These are phyloP conservation scores for Liopterus haemorrhoidalis DNA, from an alignment of 2,888 invertebrate genomes.

Conservation along the genomic window DNA sequence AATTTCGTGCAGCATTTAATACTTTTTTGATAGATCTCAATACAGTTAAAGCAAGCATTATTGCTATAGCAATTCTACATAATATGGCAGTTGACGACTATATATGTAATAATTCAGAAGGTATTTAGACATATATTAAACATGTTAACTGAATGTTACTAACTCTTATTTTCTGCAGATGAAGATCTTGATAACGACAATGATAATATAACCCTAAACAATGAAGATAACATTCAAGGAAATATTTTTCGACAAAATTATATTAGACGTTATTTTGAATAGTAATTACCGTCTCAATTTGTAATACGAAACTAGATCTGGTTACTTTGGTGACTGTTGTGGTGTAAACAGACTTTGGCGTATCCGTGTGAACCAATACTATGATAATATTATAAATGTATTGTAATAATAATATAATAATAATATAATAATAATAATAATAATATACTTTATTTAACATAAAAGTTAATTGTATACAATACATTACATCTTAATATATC, in stretches of 20 bases:
- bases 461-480: too few relatives aligned
- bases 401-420: too few relatives aligned
- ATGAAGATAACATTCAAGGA: neutral
- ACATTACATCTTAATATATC: too few relatives aligned
- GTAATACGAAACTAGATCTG: too few relatives aligned
- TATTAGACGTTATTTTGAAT: constrained; percentile 1
- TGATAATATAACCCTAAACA: neutral
- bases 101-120: constrained; percentile 1
- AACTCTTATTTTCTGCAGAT: constrained; percentile 6
- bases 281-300: too few relatives aligned
- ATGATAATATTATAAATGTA: too few relatives aligned
- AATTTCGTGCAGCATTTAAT: constrained; percentile 8
- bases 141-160: neutral
- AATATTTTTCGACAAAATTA: constrained; percentile 4
- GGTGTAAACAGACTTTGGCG: too few relatives aligned
- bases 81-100: too few relatives aligned
- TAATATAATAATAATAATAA: too few relatives aligned
- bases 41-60: constrained; percentile 12
- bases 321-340: too few relatives aligned
- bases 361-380: too few relatives aligned
- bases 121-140: neutral
- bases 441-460: too few relatives aligned
- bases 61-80: constrained; percentile 14
- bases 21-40: constrained; percentile 7
- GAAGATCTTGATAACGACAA: neutral